Conservation (phyloP, 2,888 invertebrate genomes). For the Melikaiella ostensackeni region DNA sequence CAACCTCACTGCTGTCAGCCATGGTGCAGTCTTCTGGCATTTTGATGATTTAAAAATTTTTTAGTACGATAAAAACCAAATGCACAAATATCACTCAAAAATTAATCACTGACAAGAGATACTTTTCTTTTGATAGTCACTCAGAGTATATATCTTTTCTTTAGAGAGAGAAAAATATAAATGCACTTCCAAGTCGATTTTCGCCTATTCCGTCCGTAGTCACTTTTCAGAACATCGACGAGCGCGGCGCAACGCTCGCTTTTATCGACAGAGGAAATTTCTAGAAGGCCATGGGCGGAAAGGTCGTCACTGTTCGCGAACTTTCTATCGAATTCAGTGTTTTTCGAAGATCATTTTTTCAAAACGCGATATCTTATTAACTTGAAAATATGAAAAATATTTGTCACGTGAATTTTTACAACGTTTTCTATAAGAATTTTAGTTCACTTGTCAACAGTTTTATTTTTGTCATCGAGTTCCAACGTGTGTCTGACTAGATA, state of each 20-base stretch:
- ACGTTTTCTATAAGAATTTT: background rate
- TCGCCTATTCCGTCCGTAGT: slow-evolving; percentile 41
- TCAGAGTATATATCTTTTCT: background rate
- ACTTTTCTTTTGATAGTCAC: background rate
- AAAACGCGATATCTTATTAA: background rate
- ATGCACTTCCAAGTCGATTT: background rate
- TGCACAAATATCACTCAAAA: background rate
- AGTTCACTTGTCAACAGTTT: background rate
- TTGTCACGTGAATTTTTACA: background rate
- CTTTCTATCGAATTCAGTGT: slow-evolving; percentile 55
- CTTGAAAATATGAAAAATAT: slow-evolving; percentile 11
- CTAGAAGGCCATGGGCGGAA: slow-evolving; percentile 63
- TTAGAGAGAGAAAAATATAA: background rate
- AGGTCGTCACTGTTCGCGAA: slow-evolving; percentile 57
- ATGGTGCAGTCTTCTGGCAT: slow-evolving; percentile 89
- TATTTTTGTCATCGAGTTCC: background rate
- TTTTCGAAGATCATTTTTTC: background rate
- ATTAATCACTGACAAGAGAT: background rate
- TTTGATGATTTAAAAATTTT: slow-evolving; percentile 69
- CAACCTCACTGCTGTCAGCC: slow-evolving; percentile 83
- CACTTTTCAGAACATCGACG: slow-evolving; percentile 56
- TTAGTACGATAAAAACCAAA: background rate
- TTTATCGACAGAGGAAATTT: slow-evolving; percentile 65
- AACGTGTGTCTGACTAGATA: slow-evolving; percentile 37
- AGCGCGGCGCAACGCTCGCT: slow-evolving; percentile 53